Evolutionary conservation across 37 sponge, comb jelly and placozoan genomes (phyloP).

Genomic region (Bolinopsis microptera): DNA sequence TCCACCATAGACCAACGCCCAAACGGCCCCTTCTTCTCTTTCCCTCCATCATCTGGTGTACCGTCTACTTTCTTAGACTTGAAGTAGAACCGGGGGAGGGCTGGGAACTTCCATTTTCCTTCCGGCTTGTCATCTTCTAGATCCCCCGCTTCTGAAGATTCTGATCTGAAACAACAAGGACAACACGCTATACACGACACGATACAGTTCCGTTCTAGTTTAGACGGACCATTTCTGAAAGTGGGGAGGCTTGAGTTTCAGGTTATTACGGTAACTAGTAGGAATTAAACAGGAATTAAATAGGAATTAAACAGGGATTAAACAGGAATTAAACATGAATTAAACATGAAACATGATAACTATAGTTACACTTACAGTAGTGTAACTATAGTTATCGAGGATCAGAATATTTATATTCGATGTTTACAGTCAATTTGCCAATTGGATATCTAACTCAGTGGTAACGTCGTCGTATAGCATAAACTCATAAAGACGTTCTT

Average conservation of each 20-base stretch:
- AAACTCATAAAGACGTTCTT: too few species aligned
- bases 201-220: not conserved
- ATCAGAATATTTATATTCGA: too few species aligned
- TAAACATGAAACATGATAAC: too few species aligned
- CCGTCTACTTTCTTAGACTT: not conserved
- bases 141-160: not conserved
- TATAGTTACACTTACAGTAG: too few species aligned
- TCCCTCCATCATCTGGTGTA: not conserved
- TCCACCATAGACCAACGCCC: not conserved
- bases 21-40: not conserved
- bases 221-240: not conserved
- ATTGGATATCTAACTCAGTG: too few species aligned
- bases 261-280: too few species aligned
- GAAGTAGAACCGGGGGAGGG: not conserved
- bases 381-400: too few species aligned
- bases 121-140: not conserved
- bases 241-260: too few species aligned
- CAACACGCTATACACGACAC: constrained; percentile 6
- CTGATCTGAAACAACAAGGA: not conserved
- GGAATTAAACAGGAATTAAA: not conserved
- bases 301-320: not conserved
- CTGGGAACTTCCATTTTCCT: constrained; percentile 11
- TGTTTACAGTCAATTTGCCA: too few species aligned
- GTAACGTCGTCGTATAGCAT: too few species aligned
- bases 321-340: too few species aligned